phyloP scores from a whole-genome alignment of 1,140 invertebrate species.

The Drosophila tropicalis region DNA sequence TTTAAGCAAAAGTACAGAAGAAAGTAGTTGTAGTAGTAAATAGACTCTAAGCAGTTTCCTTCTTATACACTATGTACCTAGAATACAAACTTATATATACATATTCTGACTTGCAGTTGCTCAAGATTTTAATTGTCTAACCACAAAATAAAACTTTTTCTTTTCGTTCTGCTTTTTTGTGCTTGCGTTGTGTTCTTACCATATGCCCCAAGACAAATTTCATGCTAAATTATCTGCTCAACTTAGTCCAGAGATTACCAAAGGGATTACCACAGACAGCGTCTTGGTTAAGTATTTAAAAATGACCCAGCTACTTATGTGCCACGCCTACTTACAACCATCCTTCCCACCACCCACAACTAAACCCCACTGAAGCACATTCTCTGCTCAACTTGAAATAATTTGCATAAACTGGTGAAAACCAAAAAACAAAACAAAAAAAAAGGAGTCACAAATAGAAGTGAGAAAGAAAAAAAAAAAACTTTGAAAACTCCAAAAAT shows the following conservation, averaged over 20 bases:
- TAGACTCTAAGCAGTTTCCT: background rate
- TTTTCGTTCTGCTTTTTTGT: background rate
- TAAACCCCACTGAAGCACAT: slow-evolving; percentile 17
- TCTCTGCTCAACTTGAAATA: slow-evolving; percentile 49
- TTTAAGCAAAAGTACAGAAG: background rate
- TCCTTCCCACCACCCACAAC: slow-evolving; percentile 7
- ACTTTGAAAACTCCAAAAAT: slow-evolving; percentile 46
- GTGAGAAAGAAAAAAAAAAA: slow-evolving; percentile 25
- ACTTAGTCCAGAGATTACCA: slow-evolving; percentile 61
- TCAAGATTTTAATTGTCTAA: slow-evolving; percentile 34
- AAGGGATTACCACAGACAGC: slow-evolving; percentile 50
- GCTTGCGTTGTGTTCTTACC: slow-evolving; percentile 10
- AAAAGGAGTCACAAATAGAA: slow-evolving; percentile 40
- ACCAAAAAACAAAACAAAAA: background rate
- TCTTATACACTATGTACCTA: slow-evolving; percentile 21
- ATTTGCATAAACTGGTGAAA: slow-evolving; percentile 61
- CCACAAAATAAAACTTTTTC: slow-evolving; percentile 50
- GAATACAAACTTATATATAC: slow-evolving; percentile 18
- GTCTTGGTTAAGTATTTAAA: slow-evolving; percentile 60
- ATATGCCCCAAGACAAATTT: slow-evolving; percentile 40
- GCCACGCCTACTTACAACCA: slow-evolving; percentile 18
- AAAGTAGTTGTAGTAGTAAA: background rate
- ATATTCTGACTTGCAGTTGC: slow-evolving; percentile 21
- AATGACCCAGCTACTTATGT: slow-evolving; percentile 47
- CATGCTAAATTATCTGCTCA: slow-evolving; percentile 54